Conservation (phyloP, 2,888 invertebrate species). For the Corythucha ciliata region DNA sequence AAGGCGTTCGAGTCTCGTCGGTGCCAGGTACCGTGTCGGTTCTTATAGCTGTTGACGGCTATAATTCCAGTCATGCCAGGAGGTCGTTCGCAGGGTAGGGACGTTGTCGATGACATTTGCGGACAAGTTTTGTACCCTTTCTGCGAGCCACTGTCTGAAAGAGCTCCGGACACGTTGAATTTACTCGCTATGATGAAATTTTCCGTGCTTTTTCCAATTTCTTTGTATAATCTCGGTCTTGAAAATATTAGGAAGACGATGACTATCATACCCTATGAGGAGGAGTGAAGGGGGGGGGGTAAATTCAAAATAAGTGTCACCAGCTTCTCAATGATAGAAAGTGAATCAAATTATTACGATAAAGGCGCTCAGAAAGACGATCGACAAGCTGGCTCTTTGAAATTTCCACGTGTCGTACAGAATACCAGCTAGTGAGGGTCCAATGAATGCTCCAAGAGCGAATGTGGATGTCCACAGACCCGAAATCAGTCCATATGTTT, state of each 20-base stretch:
- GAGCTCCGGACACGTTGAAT: constrained; percentile 18
- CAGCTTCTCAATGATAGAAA: too few relatives aligned
- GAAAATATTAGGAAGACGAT: neutral
- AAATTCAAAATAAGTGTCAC: too few relatives aligned
- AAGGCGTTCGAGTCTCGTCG: constrained; percentile 36
- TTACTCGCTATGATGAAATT: constrained; percentile 32
- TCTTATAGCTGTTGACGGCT: constrained; percentile 67
- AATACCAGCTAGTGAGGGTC: constrained; percentile 65
- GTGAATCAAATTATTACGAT: too few relatives aligned
- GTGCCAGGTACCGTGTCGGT: constrained; percentile 47
- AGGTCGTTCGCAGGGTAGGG: constrained; percentile 47
- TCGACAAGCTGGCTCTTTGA: constrained; percentile 58
- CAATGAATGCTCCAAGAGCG: constrained; percentile 76
- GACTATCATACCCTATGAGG: too few relatives aligned
- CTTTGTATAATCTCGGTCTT: too few relatives aligned
- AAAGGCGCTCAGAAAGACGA: constrained; percentile 54
- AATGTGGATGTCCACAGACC: constrained; percentile 85
- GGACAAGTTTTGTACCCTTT: constrained; percentile 17
- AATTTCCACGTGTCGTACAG: constrained; percentile 66
- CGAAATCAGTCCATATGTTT: constrained; percentile 80
- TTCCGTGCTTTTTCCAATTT: constrained; percentile 38
- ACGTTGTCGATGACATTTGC: constrained; percentile 14
- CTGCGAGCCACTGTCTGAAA: constrained; percentile 16
- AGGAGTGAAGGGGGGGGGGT: too few relatives aligned
- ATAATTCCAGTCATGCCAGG: constrained; percentile 67